A percentile compares a stretch with the other conserved stretches of the same genome.
Conservation (phyloP, 2,113 vertebrate species). For the Oncorhynchus gorbuscha region DNA sequence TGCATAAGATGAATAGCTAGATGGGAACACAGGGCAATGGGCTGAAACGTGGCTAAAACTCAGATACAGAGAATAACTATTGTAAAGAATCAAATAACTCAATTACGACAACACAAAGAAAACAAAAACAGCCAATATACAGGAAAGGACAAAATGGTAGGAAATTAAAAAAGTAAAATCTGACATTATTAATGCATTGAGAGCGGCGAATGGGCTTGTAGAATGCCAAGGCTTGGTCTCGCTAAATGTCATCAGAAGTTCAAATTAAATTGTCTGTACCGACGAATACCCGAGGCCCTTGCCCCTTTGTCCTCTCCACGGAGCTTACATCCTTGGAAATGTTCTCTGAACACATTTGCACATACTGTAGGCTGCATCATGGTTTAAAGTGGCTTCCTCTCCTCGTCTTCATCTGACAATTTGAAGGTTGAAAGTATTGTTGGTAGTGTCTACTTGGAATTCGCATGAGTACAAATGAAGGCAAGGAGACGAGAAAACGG, state of each 20-base stretch:
- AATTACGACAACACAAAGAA: not conserved
- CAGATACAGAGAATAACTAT: too few species aligned
- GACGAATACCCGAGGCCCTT: conserved; percentile 2
- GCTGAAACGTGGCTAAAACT: too few species aligned
- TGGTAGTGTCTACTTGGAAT: not conserved
- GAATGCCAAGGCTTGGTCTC: conserved; percentile 19
- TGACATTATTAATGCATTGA: not conserved
- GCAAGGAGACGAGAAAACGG: too few species aligned
- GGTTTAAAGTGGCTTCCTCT: not conserved
- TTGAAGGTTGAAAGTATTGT: not conserved
- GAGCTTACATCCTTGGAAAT: not conserved
- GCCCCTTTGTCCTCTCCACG: not conserved
- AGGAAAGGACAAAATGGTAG: not conserved
- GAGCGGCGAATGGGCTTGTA: not conserved
- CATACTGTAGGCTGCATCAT: not conserved
- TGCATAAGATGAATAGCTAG: too few species aligned
- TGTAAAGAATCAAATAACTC: not conserved
- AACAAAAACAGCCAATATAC: not conserved
- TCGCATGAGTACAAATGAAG: not conserved
- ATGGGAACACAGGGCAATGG: too few species aligned
- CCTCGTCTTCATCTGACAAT: not conserved
- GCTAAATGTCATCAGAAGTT: conserved; percentile 29
- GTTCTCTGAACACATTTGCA: not conserved
- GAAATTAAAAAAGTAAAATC: not conserved
- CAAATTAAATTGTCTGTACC: conserved; percentile 14